These are phyloP conservation scores for Pterocles orientalis DNA, from an alignment of 2,113 vertebrate genomes.

Conservation along the genomic window DNA sequence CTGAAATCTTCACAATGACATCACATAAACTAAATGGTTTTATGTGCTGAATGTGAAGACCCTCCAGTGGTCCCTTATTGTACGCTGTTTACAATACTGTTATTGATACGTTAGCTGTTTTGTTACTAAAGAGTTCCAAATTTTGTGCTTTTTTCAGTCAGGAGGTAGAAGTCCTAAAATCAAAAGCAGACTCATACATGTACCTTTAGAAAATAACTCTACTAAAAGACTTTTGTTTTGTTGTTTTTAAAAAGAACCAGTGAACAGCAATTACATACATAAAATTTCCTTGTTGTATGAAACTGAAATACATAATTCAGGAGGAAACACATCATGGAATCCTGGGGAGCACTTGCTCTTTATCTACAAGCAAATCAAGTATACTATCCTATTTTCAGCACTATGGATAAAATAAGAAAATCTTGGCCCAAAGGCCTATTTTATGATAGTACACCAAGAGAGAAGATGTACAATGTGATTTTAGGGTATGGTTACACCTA, in stretches of 20 bases:
- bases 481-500: background rate
- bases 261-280: background rate
- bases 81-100: background rate
- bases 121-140: background rate
- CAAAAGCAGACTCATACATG: background rate
- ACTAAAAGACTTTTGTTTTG: background rate
- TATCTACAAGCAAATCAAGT: background rate
- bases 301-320: background rate
- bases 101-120: background rate
- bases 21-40: background rate
- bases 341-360: background rate
- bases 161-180: background rate
- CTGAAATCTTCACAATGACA: background rate
- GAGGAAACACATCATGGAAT: background rate
- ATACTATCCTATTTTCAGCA: background rate
- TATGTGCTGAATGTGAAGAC: background rate
- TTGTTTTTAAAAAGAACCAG: background rate
- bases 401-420: background rate
- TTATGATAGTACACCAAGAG: background rate
- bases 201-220: background rate
- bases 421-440: background rate
- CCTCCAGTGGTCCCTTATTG: background rate
- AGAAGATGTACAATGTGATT: background rate
- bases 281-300: background rate
- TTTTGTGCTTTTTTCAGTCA: accelerated